A percentile compares a stretch with the other conserved stretches of the same genome.
Evolutionary conservation across 2,797 vertebrate genomes (phyloP).

Genomic region (Hapalemur alaotrensis): DNA sequence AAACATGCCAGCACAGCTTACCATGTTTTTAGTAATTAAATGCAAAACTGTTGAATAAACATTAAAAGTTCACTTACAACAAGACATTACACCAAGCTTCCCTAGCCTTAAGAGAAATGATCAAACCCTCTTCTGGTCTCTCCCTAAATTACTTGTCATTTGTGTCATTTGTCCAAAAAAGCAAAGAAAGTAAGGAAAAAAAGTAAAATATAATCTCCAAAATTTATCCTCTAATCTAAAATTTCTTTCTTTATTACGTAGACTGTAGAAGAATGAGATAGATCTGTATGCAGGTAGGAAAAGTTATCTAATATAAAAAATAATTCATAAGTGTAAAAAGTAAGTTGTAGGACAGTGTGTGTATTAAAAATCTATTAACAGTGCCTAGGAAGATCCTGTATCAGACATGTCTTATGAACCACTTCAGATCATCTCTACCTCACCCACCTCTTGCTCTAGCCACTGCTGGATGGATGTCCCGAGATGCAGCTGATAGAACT

Average conservation of each 20-base stretch:
- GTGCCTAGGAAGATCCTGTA: background rate
- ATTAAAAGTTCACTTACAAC: background rate
- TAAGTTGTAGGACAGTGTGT: background rate
- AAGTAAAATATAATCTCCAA: background rate
- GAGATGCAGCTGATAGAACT: background rate
- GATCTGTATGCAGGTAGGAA: background rate
- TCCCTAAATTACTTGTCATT: background rate
- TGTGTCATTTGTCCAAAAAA: background rate
- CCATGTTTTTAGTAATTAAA: conserved; percentile 10
- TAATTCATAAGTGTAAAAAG: background rate
- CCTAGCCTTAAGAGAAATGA: background rate
- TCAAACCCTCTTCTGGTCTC: background rate
- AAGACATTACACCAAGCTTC: background rate
- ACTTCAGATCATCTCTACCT: background rate
- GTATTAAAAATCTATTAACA: background rate
- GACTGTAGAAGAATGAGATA: background rate
- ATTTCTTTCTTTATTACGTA: background rate
- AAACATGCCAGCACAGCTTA: background rate
- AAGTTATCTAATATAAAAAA: background rate
- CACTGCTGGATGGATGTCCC: background rate
- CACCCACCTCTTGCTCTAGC: background rate
- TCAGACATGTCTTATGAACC: background rate
- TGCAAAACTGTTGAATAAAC: background rate
- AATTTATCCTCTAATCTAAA: background rate
- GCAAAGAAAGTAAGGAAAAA: background rate